phyloP scores from a whole-genome alignment of 1,140 invertebrate genomes.

The Lethocerus indicus region DNA sequence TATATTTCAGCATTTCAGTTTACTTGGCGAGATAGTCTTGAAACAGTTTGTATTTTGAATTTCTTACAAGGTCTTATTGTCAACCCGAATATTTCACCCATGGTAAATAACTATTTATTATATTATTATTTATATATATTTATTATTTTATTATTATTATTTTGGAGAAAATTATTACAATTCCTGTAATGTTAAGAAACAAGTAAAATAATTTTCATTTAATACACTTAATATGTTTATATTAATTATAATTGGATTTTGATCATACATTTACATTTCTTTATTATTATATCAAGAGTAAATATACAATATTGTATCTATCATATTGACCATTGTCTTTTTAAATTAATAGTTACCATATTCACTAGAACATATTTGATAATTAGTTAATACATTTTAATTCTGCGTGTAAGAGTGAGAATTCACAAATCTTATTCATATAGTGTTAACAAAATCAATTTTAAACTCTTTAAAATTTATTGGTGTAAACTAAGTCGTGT shows the following conservation, averaged over 20 bases:
- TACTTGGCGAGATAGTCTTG: conserved; percentile 9
- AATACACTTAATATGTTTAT: not conserved
- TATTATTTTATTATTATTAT: not conserved
- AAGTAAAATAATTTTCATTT: not conserved
- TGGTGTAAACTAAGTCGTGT: too few species aligned
- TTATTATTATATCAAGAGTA: too few species aligned
- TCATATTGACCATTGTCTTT: too few species aligned
- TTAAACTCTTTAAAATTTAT: not conserved
- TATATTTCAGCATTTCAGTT: conserved; percentile 5
- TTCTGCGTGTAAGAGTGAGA: not conserved
- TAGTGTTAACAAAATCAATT: not conserved
- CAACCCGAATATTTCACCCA: not conserved
- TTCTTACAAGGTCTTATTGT: not conserved
- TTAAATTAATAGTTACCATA: too few species aligned
- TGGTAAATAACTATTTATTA: not conserved
- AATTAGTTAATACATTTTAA: too few species aligned
- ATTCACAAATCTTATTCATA: not conserved
- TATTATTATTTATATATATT: not conserved
- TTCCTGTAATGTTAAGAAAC: too few species aligned
- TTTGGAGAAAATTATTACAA: not conserved
- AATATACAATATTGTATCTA: too few species aligned
- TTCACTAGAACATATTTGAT: too few species aligned
- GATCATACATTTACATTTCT: too few species aligned
- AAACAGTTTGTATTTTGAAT: conserved; percentile 1
- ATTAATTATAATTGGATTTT: too few species aligned